Conservation (phyloP, 1,140 invertebrate species). For the Bombus confusus region DNA sequence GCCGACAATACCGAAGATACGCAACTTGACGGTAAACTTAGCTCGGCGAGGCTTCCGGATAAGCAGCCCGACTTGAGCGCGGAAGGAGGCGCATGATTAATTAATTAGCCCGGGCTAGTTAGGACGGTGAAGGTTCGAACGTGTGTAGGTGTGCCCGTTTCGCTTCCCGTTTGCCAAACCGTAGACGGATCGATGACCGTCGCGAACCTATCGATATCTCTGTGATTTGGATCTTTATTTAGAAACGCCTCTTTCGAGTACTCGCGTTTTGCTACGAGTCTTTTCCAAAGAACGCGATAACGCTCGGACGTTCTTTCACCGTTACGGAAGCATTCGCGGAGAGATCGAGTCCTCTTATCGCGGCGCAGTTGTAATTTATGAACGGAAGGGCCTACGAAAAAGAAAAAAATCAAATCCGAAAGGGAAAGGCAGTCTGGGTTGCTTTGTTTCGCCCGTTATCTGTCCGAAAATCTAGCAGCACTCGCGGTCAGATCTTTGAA, state of each 20-base stretch:
- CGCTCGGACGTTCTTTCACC: constrained; percentile 1
- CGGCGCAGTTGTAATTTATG: background rate
- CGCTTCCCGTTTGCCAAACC: constrained; percentile 48
- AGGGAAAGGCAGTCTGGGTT: background rate
- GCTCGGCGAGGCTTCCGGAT: constrained; percentile 78
- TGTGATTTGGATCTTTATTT: background rate
- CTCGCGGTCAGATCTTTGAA: constrained; percentile 17
- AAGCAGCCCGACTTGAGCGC: constrained; percentile 79
- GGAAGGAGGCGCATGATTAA: constrained; percentile 78
- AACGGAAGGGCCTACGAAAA: background rate
- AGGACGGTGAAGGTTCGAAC: constrained; percentile 64
- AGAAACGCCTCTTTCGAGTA: background rate
- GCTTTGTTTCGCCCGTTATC: constrained; percentile 21
- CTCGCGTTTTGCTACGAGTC: background rate
- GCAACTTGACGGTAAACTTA: constrained; percentile 81
- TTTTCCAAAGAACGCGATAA: background rate
- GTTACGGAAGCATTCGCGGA: background rate
- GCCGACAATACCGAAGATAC: constrained; percentile 81
- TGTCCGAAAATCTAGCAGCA: background rate
- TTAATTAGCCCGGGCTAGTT: constrained; percentile 82
- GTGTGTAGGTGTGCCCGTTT: constrained; percentile 36
- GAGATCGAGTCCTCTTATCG: background rate
- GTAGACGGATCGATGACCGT: constrained; percentile 51
- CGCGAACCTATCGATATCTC: constrained; percentile 9
- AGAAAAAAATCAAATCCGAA: constrained; percentile 31